Evolutionary conservation across 2,888 invertebrate species (phyloP), one percentile per base, ranked within the genome.

Genomic region (Cheiracanthium punctorium): DNA sequence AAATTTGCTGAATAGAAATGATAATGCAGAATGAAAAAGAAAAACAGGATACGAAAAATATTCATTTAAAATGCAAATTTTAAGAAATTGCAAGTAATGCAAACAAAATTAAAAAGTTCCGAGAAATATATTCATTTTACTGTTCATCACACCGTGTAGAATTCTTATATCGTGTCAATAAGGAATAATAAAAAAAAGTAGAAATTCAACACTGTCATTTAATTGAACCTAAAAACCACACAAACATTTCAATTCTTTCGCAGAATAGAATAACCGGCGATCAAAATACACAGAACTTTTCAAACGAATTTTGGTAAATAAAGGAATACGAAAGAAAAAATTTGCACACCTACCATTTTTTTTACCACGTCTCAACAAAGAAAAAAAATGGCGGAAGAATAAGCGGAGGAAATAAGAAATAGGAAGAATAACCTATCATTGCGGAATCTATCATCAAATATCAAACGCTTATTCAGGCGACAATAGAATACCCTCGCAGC

Each of bases 361-460:
- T 58, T 12, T 12, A 20, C 24, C 17, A 7, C 10, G 4, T 10
- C 10, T 10, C 37, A 37, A 10, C 4, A 10, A 10, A 37, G 10
- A 24, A 24, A 58, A 58, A 48, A 58, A 58, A 58, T 24, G 24
- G 20, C 12, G 58, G 17, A 24, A 5, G 24, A 24, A 5, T 7
- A 5, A n/a, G 10, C 20, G 52, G 52, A 20, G n/a, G n/a, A 1
- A 8, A 24, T n/a, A 73, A 17, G 24, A 73, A 73, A 52, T 7
- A 73, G 70, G 14, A 32, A 41, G 37, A 70, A 37, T 37, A 70
- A 70, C 74, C 64, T 41, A 79, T 71, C 58, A 75, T 41, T 37
- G 52, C 41, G 37, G 32, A 75, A 82, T 75, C 52, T 70, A 82
- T 70, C 81, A 82, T 82, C 82, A 75, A 70, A 82, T 75, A 75